These are phyloP conservation scores for Phthorimaea operculella DNA, from an alignment of 1,140 invertebrate genomes.

Conservation along the genomic window DNA sequence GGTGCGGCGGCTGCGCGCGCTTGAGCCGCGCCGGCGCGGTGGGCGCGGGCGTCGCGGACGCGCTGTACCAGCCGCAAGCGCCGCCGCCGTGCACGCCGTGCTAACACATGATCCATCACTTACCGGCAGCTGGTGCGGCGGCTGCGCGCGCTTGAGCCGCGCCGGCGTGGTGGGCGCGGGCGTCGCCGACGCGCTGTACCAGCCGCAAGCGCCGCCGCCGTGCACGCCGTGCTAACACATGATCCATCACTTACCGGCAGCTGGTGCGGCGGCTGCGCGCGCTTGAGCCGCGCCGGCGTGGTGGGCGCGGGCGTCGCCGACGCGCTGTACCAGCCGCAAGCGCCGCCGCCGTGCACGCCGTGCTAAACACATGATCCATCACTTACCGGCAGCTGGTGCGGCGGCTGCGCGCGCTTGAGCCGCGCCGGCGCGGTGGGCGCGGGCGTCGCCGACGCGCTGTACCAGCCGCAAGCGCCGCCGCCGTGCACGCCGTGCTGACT, in stretches of 20 bases:
- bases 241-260: slow-evolving; percentile 46
- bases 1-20: slow-evolving; percentile 47
- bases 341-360: slow-evolving; percentile 50
- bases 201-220: slow-evolving; percentile 50
- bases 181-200: slow-evolving; percentile 52
- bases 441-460: slow-evolving; percentile 49
- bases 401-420: slow-evolving; percentile 45
- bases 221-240: slow-evolving; percentile 51
- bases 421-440: slow-evolving; percentile 53
- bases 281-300: slow-evolving; percentile 49
- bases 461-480: slow-evolving; percentile 54
- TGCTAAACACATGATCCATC: slow-evolving; percentile 47
- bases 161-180: slow-evolving; percentile 53
- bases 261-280: slow-evolving; percentile 47
- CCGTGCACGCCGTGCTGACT: slow-evolving; percentile 54
- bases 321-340: slow-evolving; percentile 58
- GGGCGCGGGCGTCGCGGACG: slow-evolving; percentile 50
- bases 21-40: slow-evolving; percentile 52
- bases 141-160: slow-evolving; percentile 43
- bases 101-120: slow-evolving; percentile 37
- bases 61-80: slow-evolving; percentile 57
- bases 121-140: slow-evolving; percentile 53
- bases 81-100: slow-evolving; percentile 55
- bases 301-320: slow-evolving; percentile 52
- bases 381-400: slow-evolving; percentile 49